These are phyloP conservation scores for Stigmatopora nigra DNA, from an alignment of 2,113 vertebrate genomes.

Conservation along the genomic window DNA sequence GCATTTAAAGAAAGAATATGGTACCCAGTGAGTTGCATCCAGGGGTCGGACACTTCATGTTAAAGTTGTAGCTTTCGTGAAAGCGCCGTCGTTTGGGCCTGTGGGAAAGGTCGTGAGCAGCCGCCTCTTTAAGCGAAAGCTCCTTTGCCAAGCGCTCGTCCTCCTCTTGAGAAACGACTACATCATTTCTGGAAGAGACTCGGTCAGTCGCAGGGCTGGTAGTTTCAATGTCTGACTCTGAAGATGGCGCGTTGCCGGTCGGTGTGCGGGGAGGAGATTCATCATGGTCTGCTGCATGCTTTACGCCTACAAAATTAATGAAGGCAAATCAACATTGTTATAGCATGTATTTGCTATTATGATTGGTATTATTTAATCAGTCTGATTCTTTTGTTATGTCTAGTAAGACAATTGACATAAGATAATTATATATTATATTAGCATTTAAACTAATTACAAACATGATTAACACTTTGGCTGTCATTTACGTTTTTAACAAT, in stretches of 20 bases:
- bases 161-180: constrained; percentile 75
- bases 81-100: constrained; percentile 94
- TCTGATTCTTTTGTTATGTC: no score
- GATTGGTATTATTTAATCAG: no score
- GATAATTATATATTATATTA: no score
- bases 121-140: constrained; percentile 92
- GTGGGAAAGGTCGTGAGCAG: constrained; percentile 89
- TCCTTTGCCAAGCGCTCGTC: constrained; percentile 95
- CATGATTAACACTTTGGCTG: no score
- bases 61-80: constrained; percentile 99
- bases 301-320: constrained; percentile 27
- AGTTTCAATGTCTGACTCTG: constrained; percentile 92
- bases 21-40: constrained; percentile 95
- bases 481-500: no score
- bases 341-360: background rate
- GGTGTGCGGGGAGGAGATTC: constrained; percentile 93
- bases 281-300: constrained; percentile 74
- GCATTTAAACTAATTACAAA: no score
- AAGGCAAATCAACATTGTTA: constrained; percentile 1
- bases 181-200: constrained; percentile 76
- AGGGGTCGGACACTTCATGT: constrained; percentile 98
- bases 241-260: constrained; percentile 89
- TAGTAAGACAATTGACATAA: no score
- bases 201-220: constrained; percentile 78
- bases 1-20: background rate